Percentiles rank a stretch among this genome's conserved stretches.
phyloP scores from a whole-genome alignment of 2,888 invertebrate species.

The Dysmachus trigonus region DNA sequence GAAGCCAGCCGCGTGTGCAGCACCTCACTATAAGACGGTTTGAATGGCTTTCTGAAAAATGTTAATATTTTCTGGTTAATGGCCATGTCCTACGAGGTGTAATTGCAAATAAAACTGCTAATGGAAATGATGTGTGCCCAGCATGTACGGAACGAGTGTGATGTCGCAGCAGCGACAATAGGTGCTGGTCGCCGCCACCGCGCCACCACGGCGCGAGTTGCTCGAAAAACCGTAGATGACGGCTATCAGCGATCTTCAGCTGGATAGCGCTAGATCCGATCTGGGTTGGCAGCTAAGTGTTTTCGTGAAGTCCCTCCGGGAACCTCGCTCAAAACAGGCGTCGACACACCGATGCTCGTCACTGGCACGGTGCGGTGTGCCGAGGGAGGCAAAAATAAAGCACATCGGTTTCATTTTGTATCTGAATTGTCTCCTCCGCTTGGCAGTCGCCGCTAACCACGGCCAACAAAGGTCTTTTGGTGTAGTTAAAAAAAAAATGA shows the following conservation, averaged over 20 bases:
- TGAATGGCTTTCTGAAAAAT: slow-evolving; percentile 23
- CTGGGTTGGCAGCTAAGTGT: background rate
- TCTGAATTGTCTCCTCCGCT: slow-evolving; percentile 19
- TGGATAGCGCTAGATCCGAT: background rate
- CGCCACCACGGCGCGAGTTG: background rate
- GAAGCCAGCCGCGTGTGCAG: slow-evolving; percentile 26
- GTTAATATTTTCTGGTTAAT: slow-evolving; percentile 29
- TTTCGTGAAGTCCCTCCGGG: background rate
- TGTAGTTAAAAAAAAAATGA: slow-evolving; percentile 38
- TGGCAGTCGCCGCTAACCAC: slow-evolving; percentile 1
- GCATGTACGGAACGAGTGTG: background rate
- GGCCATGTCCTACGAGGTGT: slow-evolving; percentile 7
- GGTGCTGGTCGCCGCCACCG: background rate
- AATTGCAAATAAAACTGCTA: slow-evolving; percentile 29
- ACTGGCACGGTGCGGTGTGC: background rate
- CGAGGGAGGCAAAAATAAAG: slow-evolving; percentile 1
- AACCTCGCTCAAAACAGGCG: background rate
- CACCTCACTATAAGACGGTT: background rate
- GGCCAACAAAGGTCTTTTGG: slow-evolving; percentile 18
- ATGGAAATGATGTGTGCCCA: slow-evolving; percentile 1
- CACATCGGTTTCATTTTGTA: slow-evolving; percentile 28
- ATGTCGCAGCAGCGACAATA: background rate
- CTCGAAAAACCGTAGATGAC: background rate
- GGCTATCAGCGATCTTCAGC: background rate
- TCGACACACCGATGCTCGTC: background rate